Conservation (phyloP, 2,888 invertebrate genomes). For the Drosophila infuscata region DNA sequence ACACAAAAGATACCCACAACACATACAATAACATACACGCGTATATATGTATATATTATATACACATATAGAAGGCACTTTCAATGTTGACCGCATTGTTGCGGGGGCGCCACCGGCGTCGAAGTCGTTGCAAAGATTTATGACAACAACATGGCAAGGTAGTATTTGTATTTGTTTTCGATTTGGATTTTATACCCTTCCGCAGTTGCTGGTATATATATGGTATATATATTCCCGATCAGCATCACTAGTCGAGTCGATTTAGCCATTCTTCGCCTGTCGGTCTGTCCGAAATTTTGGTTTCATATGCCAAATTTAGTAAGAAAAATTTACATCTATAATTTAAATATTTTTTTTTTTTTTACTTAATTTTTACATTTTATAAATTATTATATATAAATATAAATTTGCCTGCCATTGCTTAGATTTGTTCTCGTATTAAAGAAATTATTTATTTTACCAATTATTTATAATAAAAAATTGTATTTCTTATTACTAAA, state of each 20-base stretch:
- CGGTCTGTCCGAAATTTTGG: too few species aligned
- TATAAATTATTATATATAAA: background rate
- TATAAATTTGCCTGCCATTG: too few species aligned
- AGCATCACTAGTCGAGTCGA: too few species aligned
- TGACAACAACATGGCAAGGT: slow-evolving; percentile 17
- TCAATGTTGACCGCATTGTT: slow-evolving; percentile 30
- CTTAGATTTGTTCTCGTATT: background rate
- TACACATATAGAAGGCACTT: background rate
- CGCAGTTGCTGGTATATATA: background rate
- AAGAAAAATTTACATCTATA: background rate
- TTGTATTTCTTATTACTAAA: too few species aligned
- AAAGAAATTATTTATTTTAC: background rate
- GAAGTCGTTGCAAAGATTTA: slow-evolving; percentile 46
- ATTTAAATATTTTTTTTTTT: background rate
- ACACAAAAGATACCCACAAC: slow-evolving; percentile 5
- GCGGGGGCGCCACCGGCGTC: slow-evolving; percentile 47
- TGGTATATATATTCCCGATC: background rate
- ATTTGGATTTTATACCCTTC: background rate
- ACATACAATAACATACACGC: background rate
- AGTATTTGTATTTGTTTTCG: slow-evolving; percentile 9
- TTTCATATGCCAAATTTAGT: too few species aligned
- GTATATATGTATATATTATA: background rate
- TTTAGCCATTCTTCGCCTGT: too few species aligned
- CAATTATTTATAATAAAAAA: too few species aligned
- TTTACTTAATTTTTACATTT: background rate